Evolutionary conservation across 2,888 invertebrate genomes (phyloP).

Genomic region (Glaucopsyche alexis): DNA sequence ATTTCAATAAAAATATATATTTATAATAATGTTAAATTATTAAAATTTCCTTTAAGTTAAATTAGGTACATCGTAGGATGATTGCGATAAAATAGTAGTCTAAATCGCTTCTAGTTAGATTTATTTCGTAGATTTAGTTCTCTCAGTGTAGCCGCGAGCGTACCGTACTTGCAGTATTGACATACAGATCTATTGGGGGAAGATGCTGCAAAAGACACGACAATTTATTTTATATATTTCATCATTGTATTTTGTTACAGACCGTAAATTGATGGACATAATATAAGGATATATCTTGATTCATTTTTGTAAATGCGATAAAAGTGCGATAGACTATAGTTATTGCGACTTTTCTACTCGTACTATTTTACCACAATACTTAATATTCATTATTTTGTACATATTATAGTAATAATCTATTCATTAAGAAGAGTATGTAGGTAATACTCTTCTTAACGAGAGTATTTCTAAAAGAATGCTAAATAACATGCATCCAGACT

Average conservation of each 20-base stretch:
- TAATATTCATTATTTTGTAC: no score
- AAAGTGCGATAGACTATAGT: background rate
- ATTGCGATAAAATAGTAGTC: background rate
- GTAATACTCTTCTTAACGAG: no score
- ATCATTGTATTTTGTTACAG: background rate
- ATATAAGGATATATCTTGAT: background rate
- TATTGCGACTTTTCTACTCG: background rate
- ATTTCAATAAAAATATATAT: no score
- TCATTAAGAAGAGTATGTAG: no score
- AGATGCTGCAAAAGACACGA: conserved; percentile 28
- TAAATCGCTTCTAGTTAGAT: conserved; percentile 3
- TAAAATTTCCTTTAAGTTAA: no score
- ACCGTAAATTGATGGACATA: background rate
- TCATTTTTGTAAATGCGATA: background rate
- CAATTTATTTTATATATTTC: conserved; percentile 18
- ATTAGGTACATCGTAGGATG: background rate
- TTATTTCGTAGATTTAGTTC: background rate
- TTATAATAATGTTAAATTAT: no score
- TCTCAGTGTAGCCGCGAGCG: conserved; percentile 11
- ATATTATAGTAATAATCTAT: no score
- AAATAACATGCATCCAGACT: background rate
- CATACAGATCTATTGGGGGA: conserved; percentile 26
- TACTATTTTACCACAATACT: background rate
- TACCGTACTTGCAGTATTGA: conserved; percentile 25
- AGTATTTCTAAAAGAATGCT: background rate